A percentile compares a stretch with the other conserved stretches of the same genome.
Evolutionary conservation across 2,888 invertebrate genomes (phyloP).

Genomic region (Epirrhoe alternata): DNA sequence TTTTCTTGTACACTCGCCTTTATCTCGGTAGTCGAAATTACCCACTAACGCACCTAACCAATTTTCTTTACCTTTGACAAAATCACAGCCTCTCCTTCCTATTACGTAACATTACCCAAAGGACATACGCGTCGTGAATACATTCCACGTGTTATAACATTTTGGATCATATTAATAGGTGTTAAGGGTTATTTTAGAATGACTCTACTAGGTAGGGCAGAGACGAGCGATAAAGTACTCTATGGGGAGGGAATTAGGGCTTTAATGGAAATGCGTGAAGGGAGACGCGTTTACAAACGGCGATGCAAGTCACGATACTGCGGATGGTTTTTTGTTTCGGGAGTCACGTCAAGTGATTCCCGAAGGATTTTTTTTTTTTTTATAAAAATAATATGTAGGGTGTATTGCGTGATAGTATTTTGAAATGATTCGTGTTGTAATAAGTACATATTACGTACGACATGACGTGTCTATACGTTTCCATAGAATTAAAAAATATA

Average conservation of each 20-base stretch:
- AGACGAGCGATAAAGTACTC: conserved; percentile 66
- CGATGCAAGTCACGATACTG: conserved; percentile 41
- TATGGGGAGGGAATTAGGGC: conserved; percentile 65
- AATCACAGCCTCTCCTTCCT: conserved; percentile 78
- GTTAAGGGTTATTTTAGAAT: conserved; percentile 69
- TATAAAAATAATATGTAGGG: conserved; percentile 7
- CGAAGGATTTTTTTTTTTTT: conserved; percentile 32
- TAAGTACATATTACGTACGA: no score
- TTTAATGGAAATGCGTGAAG: conserved; percentile 62
- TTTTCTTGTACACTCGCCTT: conserved; percentile 10
- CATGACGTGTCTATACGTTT: no score
- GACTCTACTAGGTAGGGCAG: conserved; percentile 44
- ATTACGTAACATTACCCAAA: conserved; percentile 84
- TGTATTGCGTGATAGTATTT: conserved; percentile 2
- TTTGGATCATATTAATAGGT: conserved; percentile 72
- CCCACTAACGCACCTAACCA: conserved; percentile 78
- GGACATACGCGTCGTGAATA: conserved; percentile 79
- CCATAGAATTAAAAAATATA: no score
- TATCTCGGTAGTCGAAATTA: conserved; percentile 70
- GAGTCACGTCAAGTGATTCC: conserved; percentile 27
- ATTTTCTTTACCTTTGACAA: conserved; percentile 85
- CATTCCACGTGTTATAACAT: conserved; percentile 56
- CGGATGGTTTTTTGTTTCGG: conserved; percentile 36
- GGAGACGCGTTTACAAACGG: conserved; percentile 38
- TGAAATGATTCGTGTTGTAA: neutral